phyloP scores from a whole-genome alignment of 1,140 invertebrate species.

The Drosophila insularis region DNA sequence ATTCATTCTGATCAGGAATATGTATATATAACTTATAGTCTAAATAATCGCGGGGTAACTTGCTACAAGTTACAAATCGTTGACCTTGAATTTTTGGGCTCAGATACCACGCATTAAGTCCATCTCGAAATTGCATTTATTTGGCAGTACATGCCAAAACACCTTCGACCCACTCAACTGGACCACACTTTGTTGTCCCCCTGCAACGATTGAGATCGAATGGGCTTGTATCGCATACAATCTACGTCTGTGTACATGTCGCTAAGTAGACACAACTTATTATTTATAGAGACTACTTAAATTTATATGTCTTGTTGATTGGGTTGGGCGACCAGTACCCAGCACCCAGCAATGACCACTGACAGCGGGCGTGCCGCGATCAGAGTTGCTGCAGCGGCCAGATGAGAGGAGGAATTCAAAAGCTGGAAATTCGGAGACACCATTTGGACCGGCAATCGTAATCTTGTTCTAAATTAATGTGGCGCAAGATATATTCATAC shows the following conservation, averaged over 20 bases:
- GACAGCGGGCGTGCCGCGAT: conserved; percentile 64
- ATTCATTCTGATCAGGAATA: background rate
- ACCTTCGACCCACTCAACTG: conserved; percentile 7
- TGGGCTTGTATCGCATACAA: conserved; percentile 47
- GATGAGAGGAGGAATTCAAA: conserved; percentile 20
- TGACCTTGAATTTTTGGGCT: background rate
- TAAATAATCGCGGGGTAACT: background rate
- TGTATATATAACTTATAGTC: background rate
- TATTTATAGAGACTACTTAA: conserved; percentile 73
- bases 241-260: conserved; percentile 68
- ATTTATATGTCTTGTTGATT: conserved; percentile 64
- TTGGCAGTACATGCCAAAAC: conserved; percentile 17
- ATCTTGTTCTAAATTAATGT: conserved; percentile 76
- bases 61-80: background rate
- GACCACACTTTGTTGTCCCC: background rate
- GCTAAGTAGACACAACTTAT: conserved; percentile 79
- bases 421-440: conserved; percentile 8
- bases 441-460: conserved; percentile 44
- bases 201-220: background rate
- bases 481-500: conserved; percentile 60
- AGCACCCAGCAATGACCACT: conserved; percentile 42
- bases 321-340: conserved; percentile 61
- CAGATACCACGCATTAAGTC: background rate
- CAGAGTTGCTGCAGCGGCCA: background rate
- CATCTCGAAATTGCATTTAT: background rate